phyloP scores from a whole-genome alignment of 2,888 invertebrate genomes.

The Netelia fuscicornis region DNA sequence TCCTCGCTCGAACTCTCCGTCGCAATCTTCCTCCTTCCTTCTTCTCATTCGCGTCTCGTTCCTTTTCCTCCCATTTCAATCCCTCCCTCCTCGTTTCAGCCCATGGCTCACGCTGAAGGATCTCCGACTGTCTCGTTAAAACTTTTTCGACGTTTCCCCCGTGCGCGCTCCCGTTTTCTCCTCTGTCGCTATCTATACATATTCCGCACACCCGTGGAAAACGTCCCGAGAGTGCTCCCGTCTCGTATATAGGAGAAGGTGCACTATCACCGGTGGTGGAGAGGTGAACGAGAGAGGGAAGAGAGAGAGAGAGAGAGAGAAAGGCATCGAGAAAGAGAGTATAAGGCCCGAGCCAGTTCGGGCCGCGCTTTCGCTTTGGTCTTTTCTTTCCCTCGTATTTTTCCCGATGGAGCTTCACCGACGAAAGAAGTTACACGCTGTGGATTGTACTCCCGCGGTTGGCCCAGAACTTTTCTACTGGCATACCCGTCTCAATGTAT shows the following conservation, averaged over 20 bases:
- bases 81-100: neutral
- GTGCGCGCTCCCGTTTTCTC: constrained; percentile 36
- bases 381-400: constrained; percentile 27
- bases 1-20: neutral
- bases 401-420: constrained; percentile 53
- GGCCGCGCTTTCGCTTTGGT: constrained; percentile 44
- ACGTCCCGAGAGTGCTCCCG: constrained; percentile 70
- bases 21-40: constrained; percentile 10
- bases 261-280: constrained; percentile 49
- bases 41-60: constrained; percentile 3
- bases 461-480: constrained; percentile 47
- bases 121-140: constrained; percentile 80
- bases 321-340: constrained; percentile 16
- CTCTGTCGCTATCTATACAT: constrained; percentile 13
- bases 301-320: neutral
- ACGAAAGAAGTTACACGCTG: constrained; percentile 65
- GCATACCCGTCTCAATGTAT: constrained; percentile 5
- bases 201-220: constrained; percentile 46
- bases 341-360: neutral
- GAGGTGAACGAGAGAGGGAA: neutral
- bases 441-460: constrained; percentile 63
- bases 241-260: constrained; percentile 57
- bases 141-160: constrained; percentile 76
- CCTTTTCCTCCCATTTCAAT: neutral
- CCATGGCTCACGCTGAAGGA: constrained; percentile 67